These are phyloP conservation scores for Branchipolynoe longqiensis DNA, from an alignment of 2,888 invertebrate genomes.

Conservation along the genomic window DNA sequence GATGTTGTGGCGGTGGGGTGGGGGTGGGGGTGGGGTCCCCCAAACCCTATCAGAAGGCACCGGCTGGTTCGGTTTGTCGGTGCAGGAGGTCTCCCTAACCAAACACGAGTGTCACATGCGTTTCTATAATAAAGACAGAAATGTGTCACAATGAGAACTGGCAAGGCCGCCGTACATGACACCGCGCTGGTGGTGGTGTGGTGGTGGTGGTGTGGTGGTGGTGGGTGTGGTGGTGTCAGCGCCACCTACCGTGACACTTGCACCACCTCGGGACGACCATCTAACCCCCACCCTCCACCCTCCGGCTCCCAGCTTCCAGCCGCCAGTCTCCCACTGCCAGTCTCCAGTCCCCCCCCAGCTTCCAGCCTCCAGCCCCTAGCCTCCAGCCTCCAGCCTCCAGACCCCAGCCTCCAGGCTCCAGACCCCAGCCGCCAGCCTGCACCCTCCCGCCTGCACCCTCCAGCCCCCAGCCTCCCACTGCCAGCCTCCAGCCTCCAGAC, in stretches of 20 bases:
- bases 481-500: too few species aligned
- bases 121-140: conserved; percentile 41
- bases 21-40: too few species aligned
- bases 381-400: neutral
- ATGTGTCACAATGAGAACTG: conserved; percentile 54
- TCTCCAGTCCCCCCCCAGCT: neutral
- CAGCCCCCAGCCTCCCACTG: too few species aligned
- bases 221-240: conserved; percentile 22
- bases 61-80: neutral
- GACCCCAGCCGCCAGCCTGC: too few species aligned
- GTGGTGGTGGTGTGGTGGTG: neutral
- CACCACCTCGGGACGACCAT: conserved; percentile 1
- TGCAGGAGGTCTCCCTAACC: neutral
- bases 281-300: neutral
- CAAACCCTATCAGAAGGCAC: neutral
- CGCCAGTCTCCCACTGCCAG: neutral
- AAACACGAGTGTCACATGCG: conserved; percentile 8
- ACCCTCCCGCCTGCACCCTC: too few species aligned
- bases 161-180: neutral
- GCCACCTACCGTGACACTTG: conserved; percentile 9
- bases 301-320: neutral
- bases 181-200: neutral
- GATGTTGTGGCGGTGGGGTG: too few species aligned
- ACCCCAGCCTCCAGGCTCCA: too few species aligned
- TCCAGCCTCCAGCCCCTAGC: neutral